Evolutionary conservation across 2,888 invertebrate genomes (phyloP), one percentile per base, ranked within the genome.

Genomic region (Zygothrica quintamaculata): DNA sequence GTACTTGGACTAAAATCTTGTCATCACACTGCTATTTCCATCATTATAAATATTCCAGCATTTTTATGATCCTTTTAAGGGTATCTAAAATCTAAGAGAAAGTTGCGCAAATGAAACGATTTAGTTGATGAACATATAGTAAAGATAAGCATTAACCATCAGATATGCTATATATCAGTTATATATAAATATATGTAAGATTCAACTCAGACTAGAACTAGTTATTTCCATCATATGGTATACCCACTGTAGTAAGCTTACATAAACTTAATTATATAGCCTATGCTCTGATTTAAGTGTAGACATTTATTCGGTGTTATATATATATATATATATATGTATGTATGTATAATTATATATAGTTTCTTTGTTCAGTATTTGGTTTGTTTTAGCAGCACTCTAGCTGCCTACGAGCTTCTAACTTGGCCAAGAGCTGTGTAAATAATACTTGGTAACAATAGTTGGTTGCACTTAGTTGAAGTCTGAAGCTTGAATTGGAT

Each of bases 381-480:
- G 43, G 43, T 65, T 67, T 67, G 66, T 77, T 75, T 65, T 53
- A 52, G 48, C 56, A 60, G 61, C 67, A 68, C 62, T 65, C 47
- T 74, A 36, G 52, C 46, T n/a, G 40, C 57, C 67, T 22, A n/a
- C n/a, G n/a, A 65, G 47, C 74, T 58, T 64, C 33, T 25, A 48
- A 55, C 62, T 26, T 8, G 26, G 44, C 51, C 65, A 70, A 87
- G 85, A 76, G 78, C 67, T 76, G 43, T 11, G 65, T 59, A 84
- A 87, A 84, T 81, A 87, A 66, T 76, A 84, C 87, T 84, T 22
- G 5, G 18, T 5, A 84, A 76, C 69, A 84, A 68, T 71, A 65
- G 84, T 76, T 71, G 64, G 84, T 76, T 76, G 74, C 76, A 77
- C 76, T 74, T 74, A 74, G 67, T 34, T 40, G 42, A 43, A n/a